These are phyloP conservation scores for Cylindroiulus punctatus DNA, from an alignment of 2,888 invertebrate genomes.

Conservation along the genomic window DNA sequence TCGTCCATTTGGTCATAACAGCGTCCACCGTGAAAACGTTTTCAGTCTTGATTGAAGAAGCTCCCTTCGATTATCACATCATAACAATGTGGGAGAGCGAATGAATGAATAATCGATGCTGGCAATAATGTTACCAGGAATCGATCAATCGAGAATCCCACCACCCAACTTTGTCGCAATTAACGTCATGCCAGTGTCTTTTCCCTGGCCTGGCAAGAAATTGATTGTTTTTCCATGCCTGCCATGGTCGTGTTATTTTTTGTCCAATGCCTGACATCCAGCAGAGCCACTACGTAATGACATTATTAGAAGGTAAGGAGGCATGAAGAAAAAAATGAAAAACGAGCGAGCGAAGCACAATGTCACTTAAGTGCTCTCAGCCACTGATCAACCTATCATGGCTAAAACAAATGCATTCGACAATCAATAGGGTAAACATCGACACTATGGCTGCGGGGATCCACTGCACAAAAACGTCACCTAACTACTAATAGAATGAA, in stretches of 20 bases:
- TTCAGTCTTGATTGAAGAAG: background rate
- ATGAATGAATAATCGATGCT: conserved; percentile 18
- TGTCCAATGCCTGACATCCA: background rate
- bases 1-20: background rate
- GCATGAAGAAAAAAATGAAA: background rate
- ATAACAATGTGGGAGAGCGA: conserved; percentile 18
- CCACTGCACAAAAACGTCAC: background rate
- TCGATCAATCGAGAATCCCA: conserved; percentile 3
- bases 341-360: background rate
- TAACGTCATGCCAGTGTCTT: conserved; percentile 9
- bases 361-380: background rate
- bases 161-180: background rate
- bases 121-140: background rate
- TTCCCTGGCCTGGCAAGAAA: background rate
- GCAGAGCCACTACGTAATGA: background rate
- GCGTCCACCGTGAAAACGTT: background rate
- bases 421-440: conserved; percentile 18
- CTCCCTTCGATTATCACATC: conserved; percentile 18
- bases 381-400: background rate
- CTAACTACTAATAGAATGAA: background rate
- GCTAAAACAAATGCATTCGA: background rate
- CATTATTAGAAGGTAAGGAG: conserved; percentile 18
- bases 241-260: conserved; percentile 18
- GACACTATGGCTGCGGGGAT: background rate
- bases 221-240: background rate